Evolutionary conservation across 2,113 vertebrate genomes (phyloP).

Genomic region (Aramus guarauna): DNA sequence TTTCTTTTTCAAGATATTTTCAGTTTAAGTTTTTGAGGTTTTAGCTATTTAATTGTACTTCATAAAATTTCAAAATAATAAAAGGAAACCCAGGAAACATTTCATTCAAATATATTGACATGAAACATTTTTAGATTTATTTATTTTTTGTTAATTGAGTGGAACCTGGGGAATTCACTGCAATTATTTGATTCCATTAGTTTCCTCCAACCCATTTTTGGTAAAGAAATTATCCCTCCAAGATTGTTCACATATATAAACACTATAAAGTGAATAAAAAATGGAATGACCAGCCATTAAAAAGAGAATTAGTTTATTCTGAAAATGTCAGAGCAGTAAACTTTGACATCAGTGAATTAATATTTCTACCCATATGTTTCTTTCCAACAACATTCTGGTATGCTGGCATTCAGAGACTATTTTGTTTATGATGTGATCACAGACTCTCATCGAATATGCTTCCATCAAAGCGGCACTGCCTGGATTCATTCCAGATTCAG

Average conservation of each 20-base stretch:
- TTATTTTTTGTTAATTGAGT: neutral
- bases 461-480: conserved; percentile 15
- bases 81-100: neutral
- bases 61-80: neutral
- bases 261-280: neutral
- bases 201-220: neutral
- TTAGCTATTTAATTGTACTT: neutral
- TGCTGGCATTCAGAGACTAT: conserved; percentile 1
- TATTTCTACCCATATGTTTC: conserved; percentile 47
- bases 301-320: neutral
- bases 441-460: neutral
- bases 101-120: neutral
- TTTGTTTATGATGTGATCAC: conserved; percentile 27
- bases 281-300: neutral
- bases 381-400: conserved; percentile 38
- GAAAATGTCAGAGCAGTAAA: neutral
- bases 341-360: neutral
- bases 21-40: neutral
- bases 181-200: neutral
- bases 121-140: neutral
- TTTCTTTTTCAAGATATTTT: neutral
- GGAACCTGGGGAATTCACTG: neutral
- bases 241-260: too few species aligned
- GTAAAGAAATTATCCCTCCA: neutral
- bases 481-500: neutral